A percentile compares a stretch with the other conserved stretches of the same genome.
These are phyloP conservation scores for Chaunax sp. DNA, from an alignment of 2,797 vertebrate genomes.

Conservation along the genomic window DNA sequence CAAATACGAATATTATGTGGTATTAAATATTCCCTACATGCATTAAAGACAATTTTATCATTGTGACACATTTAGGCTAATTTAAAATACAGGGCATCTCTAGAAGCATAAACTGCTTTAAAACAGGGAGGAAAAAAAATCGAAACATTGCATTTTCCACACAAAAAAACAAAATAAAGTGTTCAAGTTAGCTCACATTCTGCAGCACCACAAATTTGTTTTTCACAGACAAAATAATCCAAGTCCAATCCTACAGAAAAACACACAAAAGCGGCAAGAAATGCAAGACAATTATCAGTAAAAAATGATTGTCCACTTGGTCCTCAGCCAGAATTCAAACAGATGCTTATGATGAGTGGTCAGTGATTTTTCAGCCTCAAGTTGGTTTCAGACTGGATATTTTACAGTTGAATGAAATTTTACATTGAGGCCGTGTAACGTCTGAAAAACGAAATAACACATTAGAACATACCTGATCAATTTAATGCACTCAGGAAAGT, in stretches of 20 bases:
- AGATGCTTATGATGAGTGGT: too few species aligned
- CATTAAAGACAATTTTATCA: background rate
- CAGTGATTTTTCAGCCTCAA: background rate
- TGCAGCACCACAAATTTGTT: constrained; percentile 69
- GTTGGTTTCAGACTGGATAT: background rate
- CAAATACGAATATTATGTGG: constrained; percentile 38
- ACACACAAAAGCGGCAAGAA: constrained; percentile 13
- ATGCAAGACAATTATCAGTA: constrained; percentile 46
- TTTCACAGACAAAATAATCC: constrained; percentile 16
- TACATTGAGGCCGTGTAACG: too few species aligned
- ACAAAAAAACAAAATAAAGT: constrained; percentile 53
- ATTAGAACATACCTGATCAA: too few species aligned
- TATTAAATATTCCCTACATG: constrained; percentile 37
- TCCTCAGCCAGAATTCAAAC: constrained; percentile 1
- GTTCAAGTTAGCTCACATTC: constrained; percentile 71
- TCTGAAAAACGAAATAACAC: too few species aligned
- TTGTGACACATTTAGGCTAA: constrained; percentile 4
- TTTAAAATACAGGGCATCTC: constrained; percentile 31
- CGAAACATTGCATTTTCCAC: constrained; percentile 57
- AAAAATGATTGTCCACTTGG: constrained; percentile 57
- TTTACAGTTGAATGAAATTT: too few species aligned
- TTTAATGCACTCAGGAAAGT: too few species aligned
- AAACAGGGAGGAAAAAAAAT: background rate
- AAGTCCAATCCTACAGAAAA: constrained; percentile 40
- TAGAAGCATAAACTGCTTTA: constrained; percentile 17